A percentile compares a stretch with the other conserved stretches of the same genome.
phyloP scores from a whole-genome alignment of 2,888 invertebrate species.

The Thera obeliscata region DNA sequence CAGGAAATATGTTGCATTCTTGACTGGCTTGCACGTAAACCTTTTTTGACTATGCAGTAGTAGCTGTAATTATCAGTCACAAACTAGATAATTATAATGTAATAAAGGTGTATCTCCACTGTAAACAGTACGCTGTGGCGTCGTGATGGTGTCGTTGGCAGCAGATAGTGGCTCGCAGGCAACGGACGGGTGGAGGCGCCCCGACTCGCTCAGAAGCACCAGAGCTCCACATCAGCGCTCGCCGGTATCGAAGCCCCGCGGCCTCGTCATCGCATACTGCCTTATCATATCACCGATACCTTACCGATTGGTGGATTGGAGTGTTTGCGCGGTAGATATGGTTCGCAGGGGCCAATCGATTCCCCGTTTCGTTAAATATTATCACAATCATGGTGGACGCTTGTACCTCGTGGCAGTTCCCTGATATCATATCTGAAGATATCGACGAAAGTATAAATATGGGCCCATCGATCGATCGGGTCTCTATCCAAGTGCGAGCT shows the following conservation, averaged over 20 bases:
- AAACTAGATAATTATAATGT: constrained; percentile 70
- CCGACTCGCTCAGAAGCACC: constrained; percentile 38
- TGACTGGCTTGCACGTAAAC: neutral
- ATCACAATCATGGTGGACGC: constrained; percentile 81
- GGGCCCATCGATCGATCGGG: constrained; percentile 83
- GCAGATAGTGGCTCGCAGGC: constrained; percentile 67
- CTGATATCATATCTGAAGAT: constrained; percentile 82
- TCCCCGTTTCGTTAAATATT: constrained; percentile 74
- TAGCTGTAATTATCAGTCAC: constrained; percentile 62
- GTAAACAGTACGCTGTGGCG: constrained; percentile 67
- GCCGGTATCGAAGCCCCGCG: constrained; percentile 28
- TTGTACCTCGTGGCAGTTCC: constrained; percentile 74
- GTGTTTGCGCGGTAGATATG: constrained; percentile 79
- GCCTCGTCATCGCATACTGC: constrained; percentile 40
- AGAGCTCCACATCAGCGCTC: constrained; percentile 44
- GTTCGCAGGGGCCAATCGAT: constrained; percentile 77
- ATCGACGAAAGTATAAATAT: constrained; percentile 84
- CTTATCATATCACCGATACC: constrained; percentile 76
- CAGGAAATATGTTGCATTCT: neutral
- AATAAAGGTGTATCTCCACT: constrained; percentile 78
- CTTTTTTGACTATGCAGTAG: constrained; percentile 1
- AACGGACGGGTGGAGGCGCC: constrained; percentile 52
- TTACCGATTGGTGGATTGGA: constrained; percentile 77
- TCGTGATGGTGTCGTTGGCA: constrained; percentile 61
- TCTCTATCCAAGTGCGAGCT: constrained; percentile 79